These are phyloP conservation scores for Proteles cristata DNA, from an alignment of 2,113 vertebrate species.

Conservation along the genomic window DNA sequence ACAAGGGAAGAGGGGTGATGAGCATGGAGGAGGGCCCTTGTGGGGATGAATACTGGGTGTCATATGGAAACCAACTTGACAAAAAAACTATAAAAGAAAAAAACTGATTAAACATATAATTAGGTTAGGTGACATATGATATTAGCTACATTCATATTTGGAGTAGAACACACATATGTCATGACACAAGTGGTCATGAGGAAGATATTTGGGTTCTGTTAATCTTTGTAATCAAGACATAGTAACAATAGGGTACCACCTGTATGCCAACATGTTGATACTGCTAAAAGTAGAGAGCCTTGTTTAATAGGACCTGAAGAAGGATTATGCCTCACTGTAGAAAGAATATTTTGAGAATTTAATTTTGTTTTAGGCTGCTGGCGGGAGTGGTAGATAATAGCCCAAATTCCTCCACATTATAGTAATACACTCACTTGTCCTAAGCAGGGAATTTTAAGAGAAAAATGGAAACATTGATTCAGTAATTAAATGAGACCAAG, in stretches of 20 bases:
- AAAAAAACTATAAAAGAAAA: constrained; percentile 4
- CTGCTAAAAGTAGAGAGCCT: not conserved
- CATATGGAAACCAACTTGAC: too few relatives aligned
- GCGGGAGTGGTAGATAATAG: not conserved
- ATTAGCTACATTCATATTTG: not conserved
- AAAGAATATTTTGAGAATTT: not conserved
- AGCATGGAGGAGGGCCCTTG: too few relatives aligned
- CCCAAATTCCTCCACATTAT: not conserved
- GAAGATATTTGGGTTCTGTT: not conserved
- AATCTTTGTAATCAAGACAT: not conserved
- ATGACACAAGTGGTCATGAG: not conserved
- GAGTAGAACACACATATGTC: not conserved
- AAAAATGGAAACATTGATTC: not conserved
- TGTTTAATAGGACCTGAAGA: not conserved
- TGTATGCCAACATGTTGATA: not conserved
- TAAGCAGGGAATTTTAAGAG: not conserved
- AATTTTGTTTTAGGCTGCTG: not conserved
- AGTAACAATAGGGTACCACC: not conserved
- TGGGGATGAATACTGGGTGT: too few relatives aligned
- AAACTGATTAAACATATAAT: not conserved
- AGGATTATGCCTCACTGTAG: not conserved
- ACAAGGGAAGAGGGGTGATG: too few relatives aligned
- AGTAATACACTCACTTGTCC: not conserved
- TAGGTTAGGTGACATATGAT: not conserved
- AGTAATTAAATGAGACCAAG: not conserved